Evolutionary conservation across 1,140 invertebrate genomes (phyloP).

Genomic region (Latrodectus geometricus): DNA sequence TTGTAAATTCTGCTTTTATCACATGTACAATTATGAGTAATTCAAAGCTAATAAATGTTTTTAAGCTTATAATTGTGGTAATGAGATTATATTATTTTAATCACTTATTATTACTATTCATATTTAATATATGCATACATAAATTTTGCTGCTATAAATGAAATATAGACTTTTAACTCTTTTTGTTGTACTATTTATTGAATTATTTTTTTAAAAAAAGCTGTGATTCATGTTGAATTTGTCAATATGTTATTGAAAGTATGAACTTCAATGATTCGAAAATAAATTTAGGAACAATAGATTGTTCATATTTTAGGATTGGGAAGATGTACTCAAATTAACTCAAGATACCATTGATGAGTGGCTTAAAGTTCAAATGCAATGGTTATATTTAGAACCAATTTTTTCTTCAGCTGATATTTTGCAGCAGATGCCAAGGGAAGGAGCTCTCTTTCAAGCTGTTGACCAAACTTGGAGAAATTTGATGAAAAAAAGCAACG

Average conservation of each 20-base stretch:
- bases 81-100: too few species aligned
- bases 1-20: too few species aligned
- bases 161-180: too few species aligned
- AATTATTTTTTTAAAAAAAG: too few species aligned
- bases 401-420: slow-evolving; percentile 96
- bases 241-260: not conserved
- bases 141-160: too few species aligned
- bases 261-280: not conserved
- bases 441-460: slow-evolving; percentile 81
- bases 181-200: too few species aligned
- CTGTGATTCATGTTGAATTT: too few species aligned
- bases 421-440: slow-evolving; percentile 91
- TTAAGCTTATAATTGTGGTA: too few species aligned
- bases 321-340: slow-evolving; percentile 83
- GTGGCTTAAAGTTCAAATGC: slow-evolving; percentile 85
- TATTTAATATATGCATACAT: too few species aligned
- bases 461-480: slow-evolving; percentile 83
- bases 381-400: slow-evolving; percentile 92
- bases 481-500: slow-evolving; percentile 80
- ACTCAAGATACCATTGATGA: slow-evolving; percentile 86
- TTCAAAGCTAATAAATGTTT: too few species aligned
- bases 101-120: too few species aligned
- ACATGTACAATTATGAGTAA: too few species aligned
- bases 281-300: not conserved
- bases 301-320: slow-evolving; percentile 70